phyloP scores from a whole-genome alignment of 2,113 vertebrate genomes.

The Cervus canadensis region DNA sequence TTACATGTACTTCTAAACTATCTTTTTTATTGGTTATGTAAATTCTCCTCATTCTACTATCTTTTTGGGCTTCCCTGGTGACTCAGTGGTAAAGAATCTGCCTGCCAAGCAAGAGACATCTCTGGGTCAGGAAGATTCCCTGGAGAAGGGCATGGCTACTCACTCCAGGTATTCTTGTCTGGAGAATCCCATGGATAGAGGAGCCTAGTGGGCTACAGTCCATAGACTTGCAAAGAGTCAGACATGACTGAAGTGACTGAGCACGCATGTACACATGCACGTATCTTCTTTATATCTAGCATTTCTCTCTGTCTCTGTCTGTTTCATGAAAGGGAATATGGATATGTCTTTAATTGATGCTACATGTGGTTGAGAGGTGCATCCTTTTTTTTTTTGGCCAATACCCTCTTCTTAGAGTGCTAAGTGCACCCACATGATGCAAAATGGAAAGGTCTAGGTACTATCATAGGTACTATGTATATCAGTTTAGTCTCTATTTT shows the following conservation, averaged over 20 bases:
- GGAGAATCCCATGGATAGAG: neutral
- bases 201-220: neutral
- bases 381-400: neutral
- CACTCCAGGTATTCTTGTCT: neutral
- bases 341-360: neutral
- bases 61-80: neutral
- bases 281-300: neutral
- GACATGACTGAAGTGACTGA: neutral
- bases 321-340: neutral
- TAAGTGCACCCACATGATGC: neutral
- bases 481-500: neutral
- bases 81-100: neutral
- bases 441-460: neutral
- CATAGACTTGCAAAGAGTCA: neutral
- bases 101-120: neutral
- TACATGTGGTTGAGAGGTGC: neutral
- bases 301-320: neutral
- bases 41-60: neutral
- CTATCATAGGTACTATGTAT: fast-evolving
- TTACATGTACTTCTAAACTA: neutral
- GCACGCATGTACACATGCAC: neutral
- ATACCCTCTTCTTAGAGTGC: neutral
- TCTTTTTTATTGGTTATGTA: neutral
- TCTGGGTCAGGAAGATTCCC: neutral
- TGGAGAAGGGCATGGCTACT: neutral